Conservation (phyloP, 1,140 invertebrate species). For the Drosophila nasuta region DNA sequence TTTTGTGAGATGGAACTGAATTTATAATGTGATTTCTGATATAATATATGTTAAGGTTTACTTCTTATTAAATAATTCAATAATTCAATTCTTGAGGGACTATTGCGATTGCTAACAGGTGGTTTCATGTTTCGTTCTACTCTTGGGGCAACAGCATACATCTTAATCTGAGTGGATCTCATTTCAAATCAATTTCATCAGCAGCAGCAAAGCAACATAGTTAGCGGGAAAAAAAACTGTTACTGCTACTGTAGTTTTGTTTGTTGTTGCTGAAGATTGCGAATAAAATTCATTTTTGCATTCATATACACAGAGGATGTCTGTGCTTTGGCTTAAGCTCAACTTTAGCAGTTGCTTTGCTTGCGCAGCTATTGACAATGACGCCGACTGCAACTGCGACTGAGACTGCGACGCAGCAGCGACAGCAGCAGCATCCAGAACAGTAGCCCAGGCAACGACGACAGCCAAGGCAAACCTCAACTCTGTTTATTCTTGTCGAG, state of each 20-base stretch:
- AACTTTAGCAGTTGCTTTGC: slow-evolving; percentile 13
- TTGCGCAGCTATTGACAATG: slow-evolving; percentile 32
- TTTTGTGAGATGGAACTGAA: not conserved
- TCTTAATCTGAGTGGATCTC: slow-evolving; percentile 24
- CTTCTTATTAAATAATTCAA: not conserved
- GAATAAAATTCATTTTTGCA: slow-evolving; percentile 35
- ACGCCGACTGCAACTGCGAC: slow-evolving; percentile 5
- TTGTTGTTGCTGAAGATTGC: slow-evolving; percentile 11
- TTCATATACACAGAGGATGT: not conserved
- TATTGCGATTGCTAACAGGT: slow-evolving; percentile 3
- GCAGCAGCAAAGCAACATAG: slow-evolving; percentile 29
- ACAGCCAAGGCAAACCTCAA: slow-evolving; percentile 27
- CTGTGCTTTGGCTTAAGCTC: slow-evolving; percentile 26
- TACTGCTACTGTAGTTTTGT: slow-evolving; percentile 14
- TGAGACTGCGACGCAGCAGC: not conserved
- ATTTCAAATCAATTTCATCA: slow-evolving; percentile 50
- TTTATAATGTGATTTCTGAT: not conserved
- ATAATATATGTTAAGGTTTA: not conserved
- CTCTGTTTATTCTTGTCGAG: slow-evolving; percentile 68
- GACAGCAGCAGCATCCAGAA: slow-evolving; percentile 11
- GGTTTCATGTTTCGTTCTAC: not conserved
- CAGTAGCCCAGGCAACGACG: slow-evolving; percentile 25
- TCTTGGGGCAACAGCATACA: not conserved
- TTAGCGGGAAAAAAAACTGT: slow-evolving; percentile 9
- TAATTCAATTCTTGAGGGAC: not conserved